Evolutionary conservation across 2,113 vertebrate genomes (phyloP), one percentile per base, ranked within the genome.

Genomic region (Buteo buteo): DNA sequence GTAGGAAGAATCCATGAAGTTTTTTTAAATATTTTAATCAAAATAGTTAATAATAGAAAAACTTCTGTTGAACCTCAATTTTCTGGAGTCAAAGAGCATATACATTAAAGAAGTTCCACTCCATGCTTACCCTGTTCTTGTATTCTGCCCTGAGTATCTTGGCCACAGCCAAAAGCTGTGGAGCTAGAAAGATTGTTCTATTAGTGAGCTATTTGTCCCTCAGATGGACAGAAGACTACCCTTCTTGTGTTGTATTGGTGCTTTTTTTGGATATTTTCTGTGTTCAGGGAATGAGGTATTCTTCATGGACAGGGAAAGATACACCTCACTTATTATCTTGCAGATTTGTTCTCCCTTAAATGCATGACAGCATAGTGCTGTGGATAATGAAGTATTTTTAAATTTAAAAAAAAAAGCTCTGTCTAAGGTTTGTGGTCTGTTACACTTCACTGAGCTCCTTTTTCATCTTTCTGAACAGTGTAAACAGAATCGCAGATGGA

Each of bases 11-110:
- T 6, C 3, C 15, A 38, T 44, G 7, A 8, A 36, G 45, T 0
- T 4, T 74, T 78, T 58, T 6, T 6, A 13, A 45, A 67, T 9
- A 16, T 58, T 89, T 82, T 16, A 72, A 55, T 55, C 0, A 18
- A 72, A 76, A 52, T 24, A 36, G 3, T 64, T 62, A 49, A 14
- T 45, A 54, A 42, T 8, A 58, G 47, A 79, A 52, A 50, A 8
- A 2, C 7, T n/a, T 22, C 2, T n/a, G 19, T 4, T 34, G 22
- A 81, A 69, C 21, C 5, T 89, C 8, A 21, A 0, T 83, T 55
- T 49, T 70, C n/a, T 73, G 10, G 15, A 47, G 11, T 87, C 15
- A 78, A 36, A 62, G 13, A 13, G 9, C 54, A 42, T 44, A 6
- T 16, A 44, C 1, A 0, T 13, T 54, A 16, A 49, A 16, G 7